Base-by-base conservation (phyloP, 2,797 vertebrate species). In the Danio kyathit region DNA sequence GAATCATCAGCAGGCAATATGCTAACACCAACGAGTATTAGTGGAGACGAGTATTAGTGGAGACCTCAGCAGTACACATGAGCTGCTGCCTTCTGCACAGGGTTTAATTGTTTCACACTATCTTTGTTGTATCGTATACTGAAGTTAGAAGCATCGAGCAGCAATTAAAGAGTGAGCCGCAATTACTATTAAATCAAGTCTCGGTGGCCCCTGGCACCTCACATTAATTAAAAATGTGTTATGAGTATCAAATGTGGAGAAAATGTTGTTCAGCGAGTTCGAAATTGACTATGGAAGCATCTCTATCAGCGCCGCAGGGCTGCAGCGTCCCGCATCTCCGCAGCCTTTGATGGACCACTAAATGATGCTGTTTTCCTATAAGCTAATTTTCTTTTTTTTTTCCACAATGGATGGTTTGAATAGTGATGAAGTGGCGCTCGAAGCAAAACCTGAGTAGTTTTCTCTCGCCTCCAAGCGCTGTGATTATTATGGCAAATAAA, bases 401-500 rank as follows among this genome's bases (percentile, higher is more conserved):
- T 29, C 29, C 69, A 71, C 43, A 43, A 66, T 66, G 70, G 43
- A 56, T 40, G 17, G 21, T 63, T 63, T n/a, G 48, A 66, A 76
- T 65, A 63, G 48, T 59, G 49, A 41, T 43, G 17, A 61, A 79
- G 65, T 60, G 11, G 51, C 57, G 49, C 56, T 49, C n/a, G 41
- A 43, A 48, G 16, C 16, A 79, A 70, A 74, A 69, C 40, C 76
- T 60, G 44, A 52, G 43, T 59, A 9, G 21, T 66, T 41, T 66
- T 59, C 54, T 54, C 11, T 16, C 40, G 56, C 60, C 67, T 72
- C 56, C 60, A 12, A 48, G 59, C 2, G 1, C 54, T 59, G 41
- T 52, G 59, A 78, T 83, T 74, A 75, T 5, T 69, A 71, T 72
- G 48, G 51, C 57, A 72, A 56, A 66, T 76, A 79, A 71, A 79